Evolutionary conservation across 2,113 vertebrate species (phyloP).

Genomic region (Tautogolabrus adspersus): DNA sequence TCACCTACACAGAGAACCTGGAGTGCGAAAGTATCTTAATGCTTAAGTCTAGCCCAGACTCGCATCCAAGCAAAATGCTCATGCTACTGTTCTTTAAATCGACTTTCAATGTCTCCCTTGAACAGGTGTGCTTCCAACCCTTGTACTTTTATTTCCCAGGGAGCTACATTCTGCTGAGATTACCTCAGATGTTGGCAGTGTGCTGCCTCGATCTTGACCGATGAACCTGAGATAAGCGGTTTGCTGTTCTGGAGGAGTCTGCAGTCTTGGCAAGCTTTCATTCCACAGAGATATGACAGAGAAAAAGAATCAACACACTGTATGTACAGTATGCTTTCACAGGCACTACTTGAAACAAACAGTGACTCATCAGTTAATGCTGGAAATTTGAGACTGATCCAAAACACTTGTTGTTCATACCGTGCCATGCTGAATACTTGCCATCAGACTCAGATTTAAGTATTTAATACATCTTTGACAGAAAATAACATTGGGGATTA

Average conservation of each 20-base stretch:
- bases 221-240: slow-evolving; percentile 41
- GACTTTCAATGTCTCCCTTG: neutral
- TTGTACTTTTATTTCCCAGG: slow-evolving; percentile 12
- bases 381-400: slow-evolving; percentile 36
- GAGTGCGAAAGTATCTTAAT: neutral
- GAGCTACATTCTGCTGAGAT: slow-evolving; percentile 28
- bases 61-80: neutral
- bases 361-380: slow-evolving; percentile 54
- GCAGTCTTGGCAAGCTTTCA: slow-evolving; percentile 19
- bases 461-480: slow-evolving; percentile 4
- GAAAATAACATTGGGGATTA: neutral
- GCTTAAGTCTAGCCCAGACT: slow-evolving; percentile 9
- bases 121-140: slow-evolving; percentile 38
- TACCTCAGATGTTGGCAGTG: slow-evolving; percentile 36
- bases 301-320: slow-evolving; percentile 23
- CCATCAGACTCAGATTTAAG: slow-evolving; percentile 23
- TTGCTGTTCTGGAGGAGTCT: slow-evolving; percentile 22
- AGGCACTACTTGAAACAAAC: slow-evolving; percentile 31
- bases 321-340: slow-evolving; percentile 36
- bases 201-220: slow-evolving; percentile 18
- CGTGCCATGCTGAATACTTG: neutral
- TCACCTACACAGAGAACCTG: neutral
- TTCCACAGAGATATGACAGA: slow-evolving; percentile 26
- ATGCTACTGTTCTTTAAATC: neutral
- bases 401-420: slow-evolving; percentile 15